Conservation (phyloP, 2,797 vertebrate genomes). For the Artibeus jamaicensis region DNA sequence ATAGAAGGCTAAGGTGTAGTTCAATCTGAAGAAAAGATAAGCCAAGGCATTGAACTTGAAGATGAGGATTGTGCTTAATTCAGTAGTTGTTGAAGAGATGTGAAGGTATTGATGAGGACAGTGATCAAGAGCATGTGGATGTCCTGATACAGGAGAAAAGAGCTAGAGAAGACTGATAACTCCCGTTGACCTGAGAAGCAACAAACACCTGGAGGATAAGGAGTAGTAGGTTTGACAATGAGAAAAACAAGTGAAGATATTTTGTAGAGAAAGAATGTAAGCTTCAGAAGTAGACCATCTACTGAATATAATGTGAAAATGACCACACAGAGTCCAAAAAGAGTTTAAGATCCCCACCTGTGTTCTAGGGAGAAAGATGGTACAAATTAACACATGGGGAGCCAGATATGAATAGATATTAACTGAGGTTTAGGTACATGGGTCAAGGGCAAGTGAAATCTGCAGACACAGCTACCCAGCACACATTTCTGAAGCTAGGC, state of each 20-base stretch:
- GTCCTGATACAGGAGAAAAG: neutral
- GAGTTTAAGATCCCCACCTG: neutral
- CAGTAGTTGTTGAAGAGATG: neutral
- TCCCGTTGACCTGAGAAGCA: neutral
- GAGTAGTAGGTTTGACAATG: neutral
- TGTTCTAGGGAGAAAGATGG: neutral
- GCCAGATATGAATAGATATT: neutral
- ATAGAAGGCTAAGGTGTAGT: neutral
- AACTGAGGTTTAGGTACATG: neutral
- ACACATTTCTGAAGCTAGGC: neutral
- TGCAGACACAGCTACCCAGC: fast-evolving
- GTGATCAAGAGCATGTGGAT: too few species aligned
- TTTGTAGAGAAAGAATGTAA: neutral
- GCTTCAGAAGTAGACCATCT: neutral
- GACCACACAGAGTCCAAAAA: neutral
- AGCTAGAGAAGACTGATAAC: neutral
- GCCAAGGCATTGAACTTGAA: neutral
- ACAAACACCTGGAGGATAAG: neutral
- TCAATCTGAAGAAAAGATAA: neutral
- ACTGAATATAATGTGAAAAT: neutral
- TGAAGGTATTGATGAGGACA: neutral
- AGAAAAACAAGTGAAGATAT: neutral
- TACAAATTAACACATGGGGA: neutral
- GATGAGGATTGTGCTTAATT: neutral
- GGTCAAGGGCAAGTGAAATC: too few species aligned